Evolutionary conservation across 2,113 vertebrate genomes (phyloP).

Genomic region (Periophthalmodon schlosseri): DNA sequence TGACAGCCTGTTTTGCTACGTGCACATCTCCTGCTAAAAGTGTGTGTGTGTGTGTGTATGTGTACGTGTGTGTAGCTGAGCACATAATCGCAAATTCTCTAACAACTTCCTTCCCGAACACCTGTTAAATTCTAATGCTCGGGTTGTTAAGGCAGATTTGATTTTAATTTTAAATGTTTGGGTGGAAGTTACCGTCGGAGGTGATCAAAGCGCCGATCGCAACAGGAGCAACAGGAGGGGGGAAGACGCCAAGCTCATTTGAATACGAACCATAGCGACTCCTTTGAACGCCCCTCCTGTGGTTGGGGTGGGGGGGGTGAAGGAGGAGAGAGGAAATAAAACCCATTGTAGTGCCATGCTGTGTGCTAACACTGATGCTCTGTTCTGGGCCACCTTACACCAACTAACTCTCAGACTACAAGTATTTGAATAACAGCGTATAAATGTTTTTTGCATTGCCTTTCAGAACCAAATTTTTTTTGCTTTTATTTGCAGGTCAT

Average conservation of each 20-base stretch:
- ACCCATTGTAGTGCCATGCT: conserved; percentile 64
- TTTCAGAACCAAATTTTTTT: background rate
- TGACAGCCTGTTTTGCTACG: conserved; percentile 51
- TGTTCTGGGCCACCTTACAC: conserved; percentile 40
- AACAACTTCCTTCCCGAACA: conserved; percentile 71
- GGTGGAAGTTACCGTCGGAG: conserved; percentile 70
- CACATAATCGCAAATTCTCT: conserved; percentile 75
- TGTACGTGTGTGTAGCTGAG: conserved; percentile 59
- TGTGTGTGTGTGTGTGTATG: conserved; percentile 26
- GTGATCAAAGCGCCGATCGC: conserved; percentile 74
- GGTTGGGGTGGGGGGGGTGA: conserved; percentile 37
- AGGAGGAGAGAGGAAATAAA: conserved; percentile 47
- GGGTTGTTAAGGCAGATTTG: conserved; percentile 71
- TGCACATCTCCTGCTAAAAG: conserved; percentile 14
- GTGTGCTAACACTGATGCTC: conserved; percentile 40
- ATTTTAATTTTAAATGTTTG: conserved; percentile 81
- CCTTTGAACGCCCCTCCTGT: conserved; percentile 74
- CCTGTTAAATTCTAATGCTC: conserved; percentile 79
- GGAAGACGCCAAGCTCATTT: conserved; percentile 62
- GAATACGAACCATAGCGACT: conserved; percentile 60
- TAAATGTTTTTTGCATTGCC: background rate
- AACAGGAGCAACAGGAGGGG: conserved; percentile 45
- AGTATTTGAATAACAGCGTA: conserved; percentile 20
- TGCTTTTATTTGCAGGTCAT: background rate
- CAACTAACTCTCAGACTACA: conserved; percentile 39